Evolutionary conservation across 2,113 vertebrate genomes (phyloP).

Genomic region (Phrynosoma blainvillii): DNA sequence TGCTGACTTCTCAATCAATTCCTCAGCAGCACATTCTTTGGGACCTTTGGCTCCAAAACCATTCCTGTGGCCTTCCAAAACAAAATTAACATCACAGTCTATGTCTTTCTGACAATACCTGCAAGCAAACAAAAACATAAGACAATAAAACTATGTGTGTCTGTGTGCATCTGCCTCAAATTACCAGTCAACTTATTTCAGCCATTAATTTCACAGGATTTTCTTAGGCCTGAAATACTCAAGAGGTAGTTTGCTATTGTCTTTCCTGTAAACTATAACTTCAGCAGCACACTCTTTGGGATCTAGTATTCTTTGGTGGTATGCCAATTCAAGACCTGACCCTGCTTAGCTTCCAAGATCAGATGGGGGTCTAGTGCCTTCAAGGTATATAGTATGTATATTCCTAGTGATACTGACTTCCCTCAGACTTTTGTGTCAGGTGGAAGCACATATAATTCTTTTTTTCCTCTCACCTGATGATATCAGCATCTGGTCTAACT

Average conservation of each 20-base stretch:
- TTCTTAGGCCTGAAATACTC: neutral
- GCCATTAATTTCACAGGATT: neutral
- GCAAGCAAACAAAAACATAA: neutral
- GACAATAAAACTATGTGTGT: slow-evolving; percentile 20
- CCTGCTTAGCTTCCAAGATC: too few species aligned
- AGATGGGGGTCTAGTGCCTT: too few species aligned
- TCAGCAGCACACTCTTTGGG: too few species aligned
- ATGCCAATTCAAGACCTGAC: too few species aligned
- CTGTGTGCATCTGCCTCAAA: too few species aligned
- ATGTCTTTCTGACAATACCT: slow-evolving; percentile 56
- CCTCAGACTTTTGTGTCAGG: neutral
- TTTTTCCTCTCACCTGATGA: neutral
- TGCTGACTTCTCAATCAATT: slow-evolving; percentile 78
- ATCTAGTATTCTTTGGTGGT: too few species aligned
- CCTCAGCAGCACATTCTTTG: slow-evolving; percentile 77
- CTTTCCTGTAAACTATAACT: too few species aligned
- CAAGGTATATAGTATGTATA: neutral
- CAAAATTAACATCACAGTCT: slow-evolving; percentile 73
- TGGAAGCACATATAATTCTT: neutral
- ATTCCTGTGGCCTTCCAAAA: slow-evolving; percentile 73
- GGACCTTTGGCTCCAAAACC: slow-evolving; percentile 77
- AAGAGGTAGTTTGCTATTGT: too few species aligned
- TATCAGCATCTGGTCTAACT: neutral
- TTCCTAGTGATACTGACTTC: neutral
- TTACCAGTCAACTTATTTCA: too few species aligned